These are phyloP conservation scores for Tetraneura akinire DNA, from an alignment of 1,140 invertebrate species.

Conservation along the genomic window DNA sequence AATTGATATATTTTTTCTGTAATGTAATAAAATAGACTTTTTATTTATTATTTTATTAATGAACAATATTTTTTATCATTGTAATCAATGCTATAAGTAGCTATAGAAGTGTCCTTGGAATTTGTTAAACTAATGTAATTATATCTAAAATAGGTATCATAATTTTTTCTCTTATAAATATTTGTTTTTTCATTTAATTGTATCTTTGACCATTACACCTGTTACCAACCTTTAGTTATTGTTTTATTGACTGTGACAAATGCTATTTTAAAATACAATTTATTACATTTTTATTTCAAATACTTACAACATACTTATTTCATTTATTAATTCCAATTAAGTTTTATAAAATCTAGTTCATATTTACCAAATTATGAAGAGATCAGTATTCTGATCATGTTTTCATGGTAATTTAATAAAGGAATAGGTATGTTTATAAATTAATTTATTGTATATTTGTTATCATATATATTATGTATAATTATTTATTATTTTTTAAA, in stretches of 20 bases:
- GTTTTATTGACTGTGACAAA: neutral
- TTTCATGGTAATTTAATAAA: neutral
- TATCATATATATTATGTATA: neutral
- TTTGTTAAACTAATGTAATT: too few species aligned
- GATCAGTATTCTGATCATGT: neutral
- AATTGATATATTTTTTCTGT: neutral
- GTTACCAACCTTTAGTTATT: too few species aligned
- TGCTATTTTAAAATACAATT: neutral
- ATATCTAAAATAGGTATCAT: too few species aligned
- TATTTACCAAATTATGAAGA: neutral
- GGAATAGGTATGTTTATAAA: neutral
- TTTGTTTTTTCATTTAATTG: too few species aligned
- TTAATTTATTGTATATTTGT: neutral
- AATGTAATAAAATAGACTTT: neutral
- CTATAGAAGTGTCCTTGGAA: too few species aligned
- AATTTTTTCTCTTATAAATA: too few species aligned
- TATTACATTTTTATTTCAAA: neutral
- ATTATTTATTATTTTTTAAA: neutral
- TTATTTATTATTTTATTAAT: constrained; percentile 14
- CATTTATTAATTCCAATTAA: constrained; percentile 8
- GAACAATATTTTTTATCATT: constrained; percentile 5
- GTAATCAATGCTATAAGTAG: neutral
- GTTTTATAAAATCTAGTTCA: constrained; percentile 32
- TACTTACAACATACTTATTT: neutral
- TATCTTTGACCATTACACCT: too few species aligned